Conservation (phyloP, 2,888 invertebrate species). For the Tenthredo livida region DNA sequence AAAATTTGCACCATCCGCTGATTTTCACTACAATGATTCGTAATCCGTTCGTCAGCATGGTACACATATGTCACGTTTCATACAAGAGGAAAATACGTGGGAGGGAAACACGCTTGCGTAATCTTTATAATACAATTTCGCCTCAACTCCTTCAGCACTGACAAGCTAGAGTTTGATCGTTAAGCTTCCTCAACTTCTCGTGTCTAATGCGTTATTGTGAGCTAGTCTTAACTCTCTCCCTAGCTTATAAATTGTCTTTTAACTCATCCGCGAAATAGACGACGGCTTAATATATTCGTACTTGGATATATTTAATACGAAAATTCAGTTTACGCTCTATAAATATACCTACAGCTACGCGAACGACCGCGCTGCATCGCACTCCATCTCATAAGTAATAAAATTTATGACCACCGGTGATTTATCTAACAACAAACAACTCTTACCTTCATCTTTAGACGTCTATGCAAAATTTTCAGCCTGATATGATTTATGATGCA, state of each 20-base stretch:
- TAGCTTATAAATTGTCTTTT: slow-evolving; percentile 35
- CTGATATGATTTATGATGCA: neutral
- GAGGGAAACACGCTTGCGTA: neutral
- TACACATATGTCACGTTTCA: neutral
- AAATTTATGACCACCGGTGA: slow-evolving; percentile 6
- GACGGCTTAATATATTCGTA: slow-evolving; percentile 29
- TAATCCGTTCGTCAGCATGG: neutral
- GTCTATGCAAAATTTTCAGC: neutral
- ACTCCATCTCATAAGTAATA: neutral
- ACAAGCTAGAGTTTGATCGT: slow-evolving; percentile 36
- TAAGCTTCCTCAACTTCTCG: slow-evolving; percentile 18
- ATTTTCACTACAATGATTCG: neutral
- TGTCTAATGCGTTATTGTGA: slow-evolving; percentile 16
- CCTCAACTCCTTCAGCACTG: slow-evolving; percentile 1
- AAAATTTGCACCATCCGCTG: neutral
- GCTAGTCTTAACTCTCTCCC: neutral
- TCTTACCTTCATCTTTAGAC: neutral
- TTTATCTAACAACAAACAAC: slow-evolving; percentile 19
- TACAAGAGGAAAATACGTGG: neutral
- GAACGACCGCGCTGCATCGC: neutral
- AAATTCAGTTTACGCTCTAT: slow-evolving; percentile 36
- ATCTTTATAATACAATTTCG: slow-evolving; percentile 21
- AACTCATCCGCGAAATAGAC: slow-evolving; percentile 20
- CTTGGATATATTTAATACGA: slow-evolving; percentile 39
- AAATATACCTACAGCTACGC: neutral